Percentiles rank a stretch among this genome's conserved stretches.
These are phyloP conservation scores for Teinopalpus imperialis DNA, from an alignment of 2,888 invertebrate species.

Conservation along the genomic window DNA sequence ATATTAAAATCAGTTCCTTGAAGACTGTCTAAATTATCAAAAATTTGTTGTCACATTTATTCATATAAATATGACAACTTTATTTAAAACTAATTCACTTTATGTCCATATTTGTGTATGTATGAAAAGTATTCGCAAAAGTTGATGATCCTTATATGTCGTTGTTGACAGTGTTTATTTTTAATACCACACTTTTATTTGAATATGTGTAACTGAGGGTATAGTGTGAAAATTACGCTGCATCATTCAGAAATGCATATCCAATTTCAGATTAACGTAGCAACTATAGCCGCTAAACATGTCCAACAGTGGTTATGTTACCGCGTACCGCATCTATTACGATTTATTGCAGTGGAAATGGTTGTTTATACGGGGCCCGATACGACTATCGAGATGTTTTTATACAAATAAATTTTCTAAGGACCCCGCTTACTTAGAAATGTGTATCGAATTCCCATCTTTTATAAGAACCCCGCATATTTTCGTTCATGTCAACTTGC, in stretches of 20 bases:
- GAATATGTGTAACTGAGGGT: too few relatives aligned
- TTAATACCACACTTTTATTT: too few relatives aligned
- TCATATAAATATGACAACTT: too few relatives aligned
- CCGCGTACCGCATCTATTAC: slow-evolving; percentile 51
- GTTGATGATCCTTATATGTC: too few relatives aligned
- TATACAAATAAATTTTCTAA: slow-evolving; percentile 67
- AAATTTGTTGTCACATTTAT: too few relatives aligned
- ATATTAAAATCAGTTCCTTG: too few relatives aligned
- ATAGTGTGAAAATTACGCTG: slow-evolving; percentile 7
- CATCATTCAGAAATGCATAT: slow-evolving; percentile 28
- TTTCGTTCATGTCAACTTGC: not conserved
- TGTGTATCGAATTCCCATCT: slow-evolving; percentile 54
- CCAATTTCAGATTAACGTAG: slow-evolving; percentile 40
- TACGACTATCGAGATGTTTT: slow-evolving; percentile 55
- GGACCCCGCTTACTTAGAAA: slow-evolving; percentile 49
- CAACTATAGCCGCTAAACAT: slow-evolving; percentile 63
- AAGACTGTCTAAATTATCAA: too few relatives aligned
- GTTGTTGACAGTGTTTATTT: too few relatives aligned
- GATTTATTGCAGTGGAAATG: slow-evolving; percentile 67
- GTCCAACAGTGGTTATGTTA: slow-evolving; percentile 46
- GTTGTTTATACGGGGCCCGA: slow-evolving; percentile 55
- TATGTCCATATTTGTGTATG: too few relatives aligned
- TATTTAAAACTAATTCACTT: too few relatives aligned
- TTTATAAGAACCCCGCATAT: slow-evolving; percentile 3
- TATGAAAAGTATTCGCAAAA: too few relatives aligned